A percentile compares a stretch with the other conserved stretches of the same genome.
phyloP scores from a whole-genome alignment of 2,888 invertebrate genomes.

The Coleophora deauratella region DNA sequence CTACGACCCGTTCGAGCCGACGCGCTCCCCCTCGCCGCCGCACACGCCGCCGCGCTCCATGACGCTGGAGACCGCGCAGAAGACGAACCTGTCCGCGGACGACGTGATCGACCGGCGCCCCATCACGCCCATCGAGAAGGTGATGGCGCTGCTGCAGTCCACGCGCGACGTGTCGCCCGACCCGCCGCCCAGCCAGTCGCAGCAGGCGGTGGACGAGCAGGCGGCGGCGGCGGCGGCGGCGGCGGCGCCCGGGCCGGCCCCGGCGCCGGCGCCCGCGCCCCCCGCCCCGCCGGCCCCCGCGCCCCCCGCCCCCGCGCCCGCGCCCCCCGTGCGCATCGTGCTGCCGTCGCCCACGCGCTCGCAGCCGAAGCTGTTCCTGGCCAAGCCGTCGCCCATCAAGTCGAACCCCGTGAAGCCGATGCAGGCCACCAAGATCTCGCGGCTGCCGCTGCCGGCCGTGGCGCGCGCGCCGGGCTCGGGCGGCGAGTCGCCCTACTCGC shows the following conservation, averaged over 20 bases:
- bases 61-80: conserved; percentile 65
- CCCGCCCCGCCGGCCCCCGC: conserved; percentile 29
- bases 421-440: conserved; percentile 42
- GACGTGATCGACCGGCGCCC: conserved; percentile 61
- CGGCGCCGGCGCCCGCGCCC: conserved; percentile 19
- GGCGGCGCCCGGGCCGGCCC: conserved; percentile 9
- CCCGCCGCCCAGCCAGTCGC: conserved; percentile 31
- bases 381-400: conserved; percentile 70
- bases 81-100: conserved; percentile 63
- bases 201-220: conserved; percentile 15
- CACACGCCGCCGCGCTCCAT: conserved; percentile 50
- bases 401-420: conserved; percentile 75
- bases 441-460: conserved; percentile 38
- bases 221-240: conserved; percentile 20
- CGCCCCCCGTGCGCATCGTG: conserved; percentile 44
- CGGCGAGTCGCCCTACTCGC: conserved; percentile 87
- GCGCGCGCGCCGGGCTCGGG: conserved; percentile 69
- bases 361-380: conserved; percentile 67
- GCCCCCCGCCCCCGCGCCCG: conserved; percentile 38
- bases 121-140: conserved; percentile 74
- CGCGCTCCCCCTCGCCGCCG: conserved; percentile 83
- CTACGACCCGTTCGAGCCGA: conserved; percentile 94
- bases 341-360: conserved; percentile 66
- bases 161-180: conserved; percentile 60
- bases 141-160: conserved; percentile 71